Evolutionary conservation across 37 sponge, comb jelly and placozoan genomes (phyloP), one percentile per base, ranked within the genome.

Genomic region (Haliclona indistincta): DNA sequence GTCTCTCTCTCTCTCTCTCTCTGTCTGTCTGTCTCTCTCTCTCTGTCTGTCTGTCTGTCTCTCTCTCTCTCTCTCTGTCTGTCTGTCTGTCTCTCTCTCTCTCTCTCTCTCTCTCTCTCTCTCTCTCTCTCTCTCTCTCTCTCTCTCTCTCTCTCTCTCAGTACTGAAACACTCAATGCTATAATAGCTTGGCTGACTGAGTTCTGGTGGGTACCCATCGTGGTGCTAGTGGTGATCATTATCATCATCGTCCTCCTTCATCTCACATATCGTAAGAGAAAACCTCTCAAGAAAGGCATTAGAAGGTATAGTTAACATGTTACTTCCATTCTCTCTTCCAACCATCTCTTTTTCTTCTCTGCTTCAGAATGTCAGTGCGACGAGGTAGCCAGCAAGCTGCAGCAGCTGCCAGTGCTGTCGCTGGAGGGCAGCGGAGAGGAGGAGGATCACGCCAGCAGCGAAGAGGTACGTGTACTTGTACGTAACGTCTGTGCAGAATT

Each of bases 151-250:
- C 39, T 58, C 26, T 20, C 6, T n/a, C 22, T 25, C 60, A 68
- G 70, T 20, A 20, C 79, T 17, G 85, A 73, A 40, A 93, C 74
- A 15, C 77, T 84, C 37, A 76, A 80, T 63, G 43, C n/a, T 17
- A 56, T 93, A 8, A 47, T 78, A 1, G 56, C 42, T 23, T 93
- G 93, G 93, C 78, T 93, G 23, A 72, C 68, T 34, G 60, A 43
- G 43, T 93, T 84, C 75, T 93, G 93, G 93, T 93, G 82, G 78
- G 77, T 93, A 6, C 81, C 85, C 17, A 71, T 93, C 6, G 36
- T 56, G 13, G 66, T 88, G 41, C 44, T 81, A 0, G 60, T 93
- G 8, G 88, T 55, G 4, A 66, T 93, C 38, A 53, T 71, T 2
- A 70, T 84, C 25, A 17, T 93, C 35, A 55, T 84, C 45, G 81